These are phyloP conservation scores for Girardia tigrina DNA, from an alignment of 2,888 invertebrate genomes.

Conservation along the genomic window DNA sequence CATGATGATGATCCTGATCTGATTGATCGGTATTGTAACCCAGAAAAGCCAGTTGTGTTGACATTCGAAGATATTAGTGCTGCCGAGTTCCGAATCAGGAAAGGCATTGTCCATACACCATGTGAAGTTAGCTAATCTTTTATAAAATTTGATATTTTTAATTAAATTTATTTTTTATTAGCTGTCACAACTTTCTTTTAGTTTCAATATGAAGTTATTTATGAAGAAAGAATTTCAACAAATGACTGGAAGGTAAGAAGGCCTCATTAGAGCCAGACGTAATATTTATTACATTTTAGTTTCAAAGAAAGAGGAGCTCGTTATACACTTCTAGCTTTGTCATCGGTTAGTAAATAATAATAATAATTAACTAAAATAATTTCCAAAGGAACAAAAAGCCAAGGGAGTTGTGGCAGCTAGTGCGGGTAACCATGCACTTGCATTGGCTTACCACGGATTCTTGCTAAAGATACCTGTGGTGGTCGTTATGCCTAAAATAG, in stretches of 20 bases:
- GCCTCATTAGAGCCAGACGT: too few relatives aligned
- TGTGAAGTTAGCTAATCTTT: slow-evolving; percentile 60
- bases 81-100: slow-evolving; percentile 72
- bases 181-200: slow-evolving; percentile 18
- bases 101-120: slow-evolving; percentile 68
- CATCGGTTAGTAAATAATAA: slow-evolving; percentile 48
- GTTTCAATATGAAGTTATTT: slow-evolving; percentile 65
- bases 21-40: slow-evolving; percentile 46
- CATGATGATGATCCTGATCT: slow-evolving; percentile 38
- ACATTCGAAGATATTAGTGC: slow-evolving; percentile 76
- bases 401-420: slow-evolving; percentile 79
- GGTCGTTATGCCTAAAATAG: slow-evolving; percentile 85
- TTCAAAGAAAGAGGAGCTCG: slow-evolving; percentile 87
- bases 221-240: slow-evolving; percentile 86
- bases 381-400: not conserved
- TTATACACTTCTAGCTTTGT: slow-evolving; percentile 65
- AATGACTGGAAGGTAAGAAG: slow-evolving; percentile 67
- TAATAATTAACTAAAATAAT: not conserved
- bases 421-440: slow-evolving; percentile 80
- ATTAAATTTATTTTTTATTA: not conserved
- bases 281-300: too few relatives aligned
- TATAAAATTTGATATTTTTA: not conserved
- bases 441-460: slow-evolving; percentile 65
- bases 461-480: slow-evolving; percentile 56
- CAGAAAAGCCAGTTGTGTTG: slow-evolving; percentile 56